phyloP scores from a whole-genome alignment of 2,113 vertebrate genomes.

The Nothocercus nigrocapillus region DNA sequence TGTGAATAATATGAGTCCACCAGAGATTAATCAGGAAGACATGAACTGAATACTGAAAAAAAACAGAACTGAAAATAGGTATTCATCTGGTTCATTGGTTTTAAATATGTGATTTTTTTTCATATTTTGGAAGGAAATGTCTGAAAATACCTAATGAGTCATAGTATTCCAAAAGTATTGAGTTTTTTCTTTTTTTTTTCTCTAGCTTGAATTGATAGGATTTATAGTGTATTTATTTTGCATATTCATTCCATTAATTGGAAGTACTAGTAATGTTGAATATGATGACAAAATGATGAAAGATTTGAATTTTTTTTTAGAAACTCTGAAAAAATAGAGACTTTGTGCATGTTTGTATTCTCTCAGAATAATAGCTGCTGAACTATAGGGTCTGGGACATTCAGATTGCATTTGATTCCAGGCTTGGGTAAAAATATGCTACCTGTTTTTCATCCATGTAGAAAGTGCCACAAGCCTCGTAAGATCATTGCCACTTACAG shows the following conservation, averaged over 20 bases:
- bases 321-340: neutral
- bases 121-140: neutral
- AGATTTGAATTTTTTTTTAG: neutral
- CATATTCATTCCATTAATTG: neutral
- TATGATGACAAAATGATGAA: neutral
- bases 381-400: fast-evolving
- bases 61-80: neutral
- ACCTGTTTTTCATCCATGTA: neutral
- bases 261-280: neutral
- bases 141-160: neutral
- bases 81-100: neutral
- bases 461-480: neutral
- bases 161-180: neutral
- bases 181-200: neutral
- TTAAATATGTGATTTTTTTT: neutral
- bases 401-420: neutral
- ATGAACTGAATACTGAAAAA: neutral
- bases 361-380: neutral
- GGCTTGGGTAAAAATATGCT: neutral
- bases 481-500: neutral
- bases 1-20: neutral
- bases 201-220: neutral
- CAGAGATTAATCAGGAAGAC: neutral
- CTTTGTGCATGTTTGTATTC: neutral
- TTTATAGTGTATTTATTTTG: neutral